Percentiles rank a stretch among this genome's conserved stretches.
phyloP scores from a whole-genome alignment of 2,113 vertebrate species.

The Saimiri boliviensis region DNA sequence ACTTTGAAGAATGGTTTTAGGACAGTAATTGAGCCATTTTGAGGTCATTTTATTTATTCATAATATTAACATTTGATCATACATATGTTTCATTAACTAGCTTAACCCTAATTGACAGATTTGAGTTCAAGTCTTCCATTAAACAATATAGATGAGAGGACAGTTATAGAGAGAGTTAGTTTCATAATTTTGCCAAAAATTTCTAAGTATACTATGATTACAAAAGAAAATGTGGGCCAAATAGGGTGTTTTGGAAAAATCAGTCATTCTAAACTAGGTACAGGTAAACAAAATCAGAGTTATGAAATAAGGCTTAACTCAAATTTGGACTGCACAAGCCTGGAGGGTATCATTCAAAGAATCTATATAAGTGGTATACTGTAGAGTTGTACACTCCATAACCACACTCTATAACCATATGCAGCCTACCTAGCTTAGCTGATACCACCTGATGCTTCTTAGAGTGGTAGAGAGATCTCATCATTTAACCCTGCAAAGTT shows the following conservation, averaged over 20 bases:
- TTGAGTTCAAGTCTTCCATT: neutral
- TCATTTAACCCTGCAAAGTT: neutral
- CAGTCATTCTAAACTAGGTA: neutral
- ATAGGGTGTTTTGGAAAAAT: neutral
- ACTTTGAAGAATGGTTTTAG: neutral
- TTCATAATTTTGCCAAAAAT: neutral
- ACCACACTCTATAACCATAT: too few species aligned
- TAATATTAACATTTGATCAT: neutral
- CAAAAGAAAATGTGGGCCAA: conserved; percentile 3
- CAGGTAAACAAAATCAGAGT: neutral
- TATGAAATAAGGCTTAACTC: neutral
- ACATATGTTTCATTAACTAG: neutral
- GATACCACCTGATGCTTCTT: neutral
- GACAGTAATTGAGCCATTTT: neutral
- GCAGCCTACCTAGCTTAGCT: neutral
- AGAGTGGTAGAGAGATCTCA: neutral
- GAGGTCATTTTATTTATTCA: neutral
- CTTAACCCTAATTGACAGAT: neutral
- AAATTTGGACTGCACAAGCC: neutral
- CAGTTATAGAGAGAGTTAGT: neutral
- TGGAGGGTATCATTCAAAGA: neutral
- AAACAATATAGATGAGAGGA: neutral
- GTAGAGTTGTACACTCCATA: accelerated
- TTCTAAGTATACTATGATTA: neutral
- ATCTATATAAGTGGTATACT: accelerated